Evolutionary conservation across 2,797 vertebrate species (phyloP).

Genomic region (Mormyrops attenuatus): DNA sequence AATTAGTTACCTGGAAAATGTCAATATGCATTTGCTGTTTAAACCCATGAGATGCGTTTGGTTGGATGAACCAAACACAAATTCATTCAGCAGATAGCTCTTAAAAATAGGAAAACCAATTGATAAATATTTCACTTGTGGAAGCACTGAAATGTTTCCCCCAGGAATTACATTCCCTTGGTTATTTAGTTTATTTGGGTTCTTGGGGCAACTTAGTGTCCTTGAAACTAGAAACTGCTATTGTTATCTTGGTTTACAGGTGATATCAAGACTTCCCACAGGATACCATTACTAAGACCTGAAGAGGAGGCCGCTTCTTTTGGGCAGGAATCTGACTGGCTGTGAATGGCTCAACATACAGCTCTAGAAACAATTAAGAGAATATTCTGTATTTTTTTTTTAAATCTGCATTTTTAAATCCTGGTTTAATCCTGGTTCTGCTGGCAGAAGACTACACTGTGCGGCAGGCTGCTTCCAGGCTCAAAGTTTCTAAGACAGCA

Average conservation of each 20-base stretch:
- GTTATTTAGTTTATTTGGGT: neutral
- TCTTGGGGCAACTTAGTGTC: neutral
- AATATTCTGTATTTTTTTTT: neutral
- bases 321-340: neutral
- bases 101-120: neutral
- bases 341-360: neutral
- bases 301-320: neutral
- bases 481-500: no score
- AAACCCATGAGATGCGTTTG: neutral
- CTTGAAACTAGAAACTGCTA: neutral
- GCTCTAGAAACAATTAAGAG: neutral
- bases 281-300: neutral
- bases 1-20: constrained; percentile 15
- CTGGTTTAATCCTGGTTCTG: neutral
- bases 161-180: neutral
- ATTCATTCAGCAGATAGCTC: neutral
- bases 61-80: constrained; percentile 7
- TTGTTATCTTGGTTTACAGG: neutral
- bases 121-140: constrained; percentile 6
- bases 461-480: no score
- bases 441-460: no score
- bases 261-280: neutral
- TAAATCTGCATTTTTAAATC: neutral
- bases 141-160: neutral
- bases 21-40: constrained; percentile 12